Evolutionary conservation across 2,113 vertebrate species (phyloP).

Genomic region (Syrmaticus mikado): DNA sequence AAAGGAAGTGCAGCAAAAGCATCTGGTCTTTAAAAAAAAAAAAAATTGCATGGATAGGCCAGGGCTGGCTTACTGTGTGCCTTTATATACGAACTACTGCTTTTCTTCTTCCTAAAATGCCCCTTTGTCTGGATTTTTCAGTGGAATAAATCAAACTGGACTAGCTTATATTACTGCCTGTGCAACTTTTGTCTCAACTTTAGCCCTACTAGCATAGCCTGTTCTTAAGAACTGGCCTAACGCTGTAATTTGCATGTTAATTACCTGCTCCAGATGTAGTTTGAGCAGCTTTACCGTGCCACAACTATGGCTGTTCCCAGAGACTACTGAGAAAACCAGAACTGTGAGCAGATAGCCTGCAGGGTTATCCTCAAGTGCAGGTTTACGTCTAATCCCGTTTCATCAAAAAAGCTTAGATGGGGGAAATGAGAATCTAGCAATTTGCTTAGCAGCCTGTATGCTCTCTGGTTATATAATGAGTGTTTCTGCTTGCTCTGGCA

Average conservation of each 20-base stretch:
- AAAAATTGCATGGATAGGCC: rapidly evolving
- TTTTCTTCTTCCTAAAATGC: rapidly evolving
- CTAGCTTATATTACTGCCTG: neutral
- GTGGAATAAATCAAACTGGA: constrained; percentile 11
- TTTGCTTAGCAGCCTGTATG: neutral
- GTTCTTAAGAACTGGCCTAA: neutral
- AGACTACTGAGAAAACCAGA: neutral
- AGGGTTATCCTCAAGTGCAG: rapidly evolving
- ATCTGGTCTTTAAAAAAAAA: neutral
- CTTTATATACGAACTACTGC: rapidly evolving
- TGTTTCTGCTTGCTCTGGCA: rapidly evolving
- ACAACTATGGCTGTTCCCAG: neutral
- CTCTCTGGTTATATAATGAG: rapidly evolving
- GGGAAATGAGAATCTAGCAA: rapidly evolving
- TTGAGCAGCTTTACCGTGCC: neutral
- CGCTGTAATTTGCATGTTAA: neutral
- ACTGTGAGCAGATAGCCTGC: rapidly evolving
- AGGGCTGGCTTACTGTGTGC: rapidly evolving
- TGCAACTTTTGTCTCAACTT: neutral
- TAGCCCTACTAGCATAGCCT: rapidly evolving
- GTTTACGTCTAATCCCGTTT: rapidly evolving
- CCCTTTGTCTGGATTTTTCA: neutral
- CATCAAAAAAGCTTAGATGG: neutral
- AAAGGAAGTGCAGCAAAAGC: rapidly evolving
- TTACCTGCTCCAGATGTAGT: rapidly evolving